A percentile compares a stretch with the other conserved stretches of the same genome.
Evolutionary conservation across 2,113 vertebrate genomes (phyloP).

Genomic region (Catharus minimus): DNA sequence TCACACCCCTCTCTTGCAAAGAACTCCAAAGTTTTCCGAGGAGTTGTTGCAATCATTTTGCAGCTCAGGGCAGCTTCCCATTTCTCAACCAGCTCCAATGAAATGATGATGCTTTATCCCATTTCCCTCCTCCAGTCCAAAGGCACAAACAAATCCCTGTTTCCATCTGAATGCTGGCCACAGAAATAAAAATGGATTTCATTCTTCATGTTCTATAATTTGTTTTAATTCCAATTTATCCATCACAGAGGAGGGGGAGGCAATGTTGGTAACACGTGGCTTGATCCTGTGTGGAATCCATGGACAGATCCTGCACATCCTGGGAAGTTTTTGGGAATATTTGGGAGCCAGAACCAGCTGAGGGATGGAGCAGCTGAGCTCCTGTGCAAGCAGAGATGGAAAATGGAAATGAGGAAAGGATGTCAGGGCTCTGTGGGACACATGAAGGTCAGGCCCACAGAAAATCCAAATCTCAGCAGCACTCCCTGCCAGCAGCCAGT

Average conservation of each 20-base stretch:
- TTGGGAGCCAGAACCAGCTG: neutral
- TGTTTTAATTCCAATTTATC: neutral
- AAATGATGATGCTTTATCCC: neutral
- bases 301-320: rapidly evolving
- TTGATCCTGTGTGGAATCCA: neutral
- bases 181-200: neutral
- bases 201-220: neutral
- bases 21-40: neutral
- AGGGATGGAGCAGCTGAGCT: neutral
- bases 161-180: neutral
- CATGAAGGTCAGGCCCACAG: neutral
- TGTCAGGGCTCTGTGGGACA: neutral
- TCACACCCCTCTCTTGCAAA: neutral
- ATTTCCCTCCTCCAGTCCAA: neutral
- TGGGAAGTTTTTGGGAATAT: neutral
- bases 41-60: neutral
- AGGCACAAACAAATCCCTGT: neutral
- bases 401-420: neutral
- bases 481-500: neutral
- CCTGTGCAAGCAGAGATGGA: rapidly evolving
- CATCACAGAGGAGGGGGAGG: neutral
- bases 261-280: rapidly evolving
- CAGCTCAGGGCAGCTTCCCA: neutral
- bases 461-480: neutral
- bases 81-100: neutral